Base-by-base conservation (phyloP, 1,140 invertebrate species). In the Reticulitermes speratus region DNA sequence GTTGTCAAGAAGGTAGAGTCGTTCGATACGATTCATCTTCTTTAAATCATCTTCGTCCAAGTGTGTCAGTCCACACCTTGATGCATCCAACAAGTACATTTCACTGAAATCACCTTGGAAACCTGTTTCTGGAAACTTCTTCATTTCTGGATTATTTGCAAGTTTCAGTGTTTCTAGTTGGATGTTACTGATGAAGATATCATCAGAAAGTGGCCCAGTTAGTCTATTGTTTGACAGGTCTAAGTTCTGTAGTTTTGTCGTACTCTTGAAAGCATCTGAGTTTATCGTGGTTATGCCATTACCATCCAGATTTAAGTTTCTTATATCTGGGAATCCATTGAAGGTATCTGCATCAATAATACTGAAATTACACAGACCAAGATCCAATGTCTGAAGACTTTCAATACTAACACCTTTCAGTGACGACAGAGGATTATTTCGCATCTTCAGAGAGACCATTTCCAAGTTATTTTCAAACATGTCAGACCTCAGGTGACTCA, bases 141-240 rank as follows among this genome's bases (percentile, higher is more conserved):
- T 92, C 38, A 96, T 89, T 19, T 91, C 90, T 8, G 93, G 93
- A 88, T 96, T 96, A 85, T 95, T 92, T 75, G 92, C 94, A 88
- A 96, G 92, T 85, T 94, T 91, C 83, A 96, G 91, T 86, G 94
- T 92, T 88, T 95, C 94, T 65, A 95, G 89, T 88, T 94, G 92
- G 21, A 93, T 91, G 89, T 95, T 95, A 86, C 93, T 92, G 86
- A 93, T 93, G 88, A 96, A 94, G 84, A 95, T 90, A 89, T 94
- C 92, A n/a, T 92, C 92, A 0, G 92, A 94, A 59, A 95, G 91
- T 69, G 93, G 93, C 32, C 94, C 88, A 83, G 83, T 93, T 32
- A 96, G 89, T 69, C 93, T 91, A 88, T 96, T 96, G 87, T 94
- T 92, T 0, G 95, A 95, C 82, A 96, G 90, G 88, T 96, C 95